phyloP scores from a whole-genome alignment of 2,797 vertebrate genomes.

The Arnoldichthys spilopterus region DNA sequence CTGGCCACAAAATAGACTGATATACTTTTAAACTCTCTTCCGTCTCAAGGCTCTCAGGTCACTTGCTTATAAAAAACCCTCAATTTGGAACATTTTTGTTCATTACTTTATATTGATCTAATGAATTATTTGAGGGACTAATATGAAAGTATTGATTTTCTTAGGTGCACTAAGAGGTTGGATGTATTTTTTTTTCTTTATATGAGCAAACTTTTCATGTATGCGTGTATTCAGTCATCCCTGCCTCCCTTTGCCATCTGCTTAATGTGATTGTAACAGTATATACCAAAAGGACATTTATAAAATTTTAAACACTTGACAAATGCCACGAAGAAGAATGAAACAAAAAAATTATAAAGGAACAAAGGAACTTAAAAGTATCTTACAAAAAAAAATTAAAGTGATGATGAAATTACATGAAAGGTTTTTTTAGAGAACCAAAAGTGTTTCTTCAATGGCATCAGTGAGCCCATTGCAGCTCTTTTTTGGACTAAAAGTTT shows the following conservation, averaged over 20 bases:
- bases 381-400: no score
- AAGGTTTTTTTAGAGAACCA: no score
- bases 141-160: constrained; percentile 30
- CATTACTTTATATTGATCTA: constrained; percentile 26
- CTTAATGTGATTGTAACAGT: neutral
- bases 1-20: neutral
- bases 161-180: neutral
- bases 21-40: neutral
- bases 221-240: neutral
- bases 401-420: no score
- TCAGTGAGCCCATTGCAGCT: no score
- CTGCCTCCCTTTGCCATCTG: neutral
- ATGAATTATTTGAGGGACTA: neutral
- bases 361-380: neutral
- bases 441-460: no score
- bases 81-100: neutral
- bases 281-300: neutral
- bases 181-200: neutral
- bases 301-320: neutral
- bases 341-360: neutral
- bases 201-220: neutral
- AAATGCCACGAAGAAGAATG: neutral
- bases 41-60: neutral
- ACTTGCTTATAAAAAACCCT: neutral
- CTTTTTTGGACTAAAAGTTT: no score